Evolutionary conservation across 2,888 invertebrate species (phyloP).

Genomic region (Xestia sexstrigata): DNA sequence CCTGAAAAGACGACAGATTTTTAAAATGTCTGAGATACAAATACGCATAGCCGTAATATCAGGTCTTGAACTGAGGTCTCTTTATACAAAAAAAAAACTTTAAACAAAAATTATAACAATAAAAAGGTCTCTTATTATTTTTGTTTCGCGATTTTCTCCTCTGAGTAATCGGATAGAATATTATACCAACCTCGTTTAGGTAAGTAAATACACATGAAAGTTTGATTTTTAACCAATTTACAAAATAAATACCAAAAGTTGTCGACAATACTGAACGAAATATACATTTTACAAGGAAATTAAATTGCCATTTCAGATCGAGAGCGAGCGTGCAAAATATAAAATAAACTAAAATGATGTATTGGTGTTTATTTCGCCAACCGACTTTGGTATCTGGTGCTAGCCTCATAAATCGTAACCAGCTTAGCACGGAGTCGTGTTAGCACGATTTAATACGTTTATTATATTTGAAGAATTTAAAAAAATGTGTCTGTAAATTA

Average conservation of each 20-base stretch:
- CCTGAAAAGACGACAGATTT: not conserved
- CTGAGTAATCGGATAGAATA: not conserved
- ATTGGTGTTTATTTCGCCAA: constrained; percentile 60
- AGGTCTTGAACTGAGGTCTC: not conserved
- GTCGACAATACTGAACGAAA: constrained; percentile 14
- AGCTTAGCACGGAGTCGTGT: constrained; percentile 54
- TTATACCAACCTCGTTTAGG: not conserved
- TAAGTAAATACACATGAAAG: not conserved
- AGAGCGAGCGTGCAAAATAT: constrained; percentile 45
- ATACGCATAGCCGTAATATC: not conserved
- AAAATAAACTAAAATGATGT: constrained; percentile 62
- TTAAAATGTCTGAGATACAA: not conserved
- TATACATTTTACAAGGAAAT: constrained; percentile 51
- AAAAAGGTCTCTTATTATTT: not conserved
- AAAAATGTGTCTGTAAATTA: constrained; percentile 54
- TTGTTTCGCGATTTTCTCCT: not conserved
- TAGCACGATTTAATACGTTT: constrained; percentile 55
- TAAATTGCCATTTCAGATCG: constrained; percentile 56
- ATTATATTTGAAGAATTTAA: constrained; percentile 35
- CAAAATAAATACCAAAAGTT: not conserved
- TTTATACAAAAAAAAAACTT: not conserved
- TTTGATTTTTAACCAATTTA: not conserved
- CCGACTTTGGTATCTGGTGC: constrained; percentile 59
- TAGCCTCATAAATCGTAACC: constrained; percentile 55
- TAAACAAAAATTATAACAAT: not conserved